These are phyloP conservation scores for Bombus pyrosoma DNA, from an alignment of 1,140 invertebrate genomes.

Conservation along the genomic window DNA sequence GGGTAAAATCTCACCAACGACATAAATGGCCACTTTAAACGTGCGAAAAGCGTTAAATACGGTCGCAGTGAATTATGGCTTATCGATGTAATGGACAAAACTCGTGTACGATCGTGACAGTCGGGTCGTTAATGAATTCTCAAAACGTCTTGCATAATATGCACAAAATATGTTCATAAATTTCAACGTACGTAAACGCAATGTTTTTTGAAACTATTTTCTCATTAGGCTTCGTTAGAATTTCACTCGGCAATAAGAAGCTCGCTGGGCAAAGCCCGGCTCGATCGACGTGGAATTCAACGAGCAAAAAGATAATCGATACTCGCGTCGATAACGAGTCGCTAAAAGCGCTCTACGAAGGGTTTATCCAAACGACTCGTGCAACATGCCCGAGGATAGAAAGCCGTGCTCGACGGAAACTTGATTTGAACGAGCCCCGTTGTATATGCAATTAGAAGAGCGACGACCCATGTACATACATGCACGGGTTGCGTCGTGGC, in stretches of 20 bases:
- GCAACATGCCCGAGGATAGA: constrained; percentile 54
- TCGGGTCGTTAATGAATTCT: not conserved
- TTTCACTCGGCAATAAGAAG: constrained; percentile 15
- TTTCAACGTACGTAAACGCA: not conserved
- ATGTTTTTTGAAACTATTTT: not conserved
- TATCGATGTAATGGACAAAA: not conserved
- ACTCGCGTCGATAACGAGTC: constrained; percentile 39
- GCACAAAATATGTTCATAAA: not conserved
- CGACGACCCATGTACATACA: constrained; percentile 44
- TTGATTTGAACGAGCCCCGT: constrained; percentile 60
- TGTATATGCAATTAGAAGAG: constrained; percentile 66
- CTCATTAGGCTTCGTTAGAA: constrained; percentile 17
- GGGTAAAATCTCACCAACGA: too few species aligned
- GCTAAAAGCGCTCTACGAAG: constrained; percentile 25
- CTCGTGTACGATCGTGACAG: not conserved
- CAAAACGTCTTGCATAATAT: not conserved
- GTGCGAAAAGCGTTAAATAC: too few species aligned
- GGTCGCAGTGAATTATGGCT: not conserved
- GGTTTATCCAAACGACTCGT: constrained; percentile 32
- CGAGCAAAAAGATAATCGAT: constrained; percentile 44
- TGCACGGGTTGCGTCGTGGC: constrained; percentile 13
- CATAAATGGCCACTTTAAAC: too few species aligned
- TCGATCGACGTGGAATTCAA: constrained; percentile 23
- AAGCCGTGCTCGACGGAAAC: constrained; percentile 54
- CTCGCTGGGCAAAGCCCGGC: not conserved